These are phyloP conservation scores for Epirrhoe alternata DNA, from an alignment of 2,888 invertebrate genomes.

Conservation along the genomic window DNA sequence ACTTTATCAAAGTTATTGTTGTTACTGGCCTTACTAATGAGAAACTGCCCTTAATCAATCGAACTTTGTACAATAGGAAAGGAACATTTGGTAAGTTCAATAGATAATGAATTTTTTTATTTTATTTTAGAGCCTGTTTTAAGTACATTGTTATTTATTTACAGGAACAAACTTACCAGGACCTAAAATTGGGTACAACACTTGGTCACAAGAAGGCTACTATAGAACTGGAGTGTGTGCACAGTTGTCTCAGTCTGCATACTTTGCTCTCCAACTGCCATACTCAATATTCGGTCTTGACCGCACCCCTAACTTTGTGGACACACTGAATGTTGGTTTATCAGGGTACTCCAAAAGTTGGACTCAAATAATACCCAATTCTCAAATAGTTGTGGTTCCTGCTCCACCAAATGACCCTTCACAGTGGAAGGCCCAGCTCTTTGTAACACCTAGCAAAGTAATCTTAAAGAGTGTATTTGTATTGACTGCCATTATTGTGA, in stretches of 20 bases:
- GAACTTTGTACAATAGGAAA: conserved; percentile 90
- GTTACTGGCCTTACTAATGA: conserved; percentile 92
- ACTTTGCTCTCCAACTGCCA: conserved; percentile 96
- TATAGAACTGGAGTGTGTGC: conserved; percentile 92
- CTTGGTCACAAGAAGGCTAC: conserved; percentile 94
- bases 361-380: conserved; percentile 98
- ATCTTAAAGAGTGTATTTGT: conserved; percentile 96
- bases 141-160: conserved; percentile 42
- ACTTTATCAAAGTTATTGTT: conserved; percentile 98
- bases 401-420: conserved; percentile 90
- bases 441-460: conserved; percentile 97
- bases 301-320: conserved; percentile 98
- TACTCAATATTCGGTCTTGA: conserved; percentile 99
- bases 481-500: conserved; percentile 92
- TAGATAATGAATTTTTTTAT: not conserved
- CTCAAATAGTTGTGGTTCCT: conserved; percentile 98
- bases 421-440: conserved; percentile 95
- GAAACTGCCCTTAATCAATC: conserved; percentile 88
- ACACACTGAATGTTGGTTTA: conserved; percentile 92
- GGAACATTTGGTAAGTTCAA: conserved; percentile 88
- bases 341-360: conserved; percentile 90
- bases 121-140: not conserved
- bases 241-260: conserved; percentile 96
- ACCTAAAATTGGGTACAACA: conserved; percentile 93
- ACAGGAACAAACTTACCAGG: conserved; percentile 94